Percentiles rank a stretch among this genome's conserved stretches.
These are phyloP conservation scores for Habrosyne pyritoides DNA, from an alignment of 2,888 invertebrate species.

Conservation along the genomic window DNA sequence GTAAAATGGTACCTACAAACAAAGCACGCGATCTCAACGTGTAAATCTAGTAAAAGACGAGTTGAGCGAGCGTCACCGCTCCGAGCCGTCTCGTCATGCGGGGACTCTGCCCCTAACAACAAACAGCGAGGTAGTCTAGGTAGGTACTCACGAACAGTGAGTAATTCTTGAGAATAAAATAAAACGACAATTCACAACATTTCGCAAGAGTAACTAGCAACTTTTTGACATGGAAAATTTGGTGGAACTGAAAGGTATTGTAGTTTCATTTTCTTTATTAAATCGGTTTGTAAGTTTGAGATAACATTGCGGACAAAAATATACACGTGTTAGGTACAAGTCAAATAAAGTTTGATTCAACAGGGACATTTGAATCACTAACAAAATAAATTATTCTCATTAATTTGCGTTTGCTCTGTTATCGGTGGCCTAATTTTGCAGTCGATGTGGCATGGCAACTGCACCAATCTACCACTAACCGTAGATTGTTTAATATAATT, in stretches of 20 bases:
- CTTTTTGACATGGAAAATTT: not conserved
- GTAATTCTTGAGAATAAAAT: slow-evolving; percentile 47
- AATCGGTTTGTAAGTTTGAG: slow-evolving; percentile 12
- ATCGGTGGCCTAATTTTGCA: slow-evolving; percentile 35
- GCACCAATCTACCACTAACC: slow-evolving; percentile 21
- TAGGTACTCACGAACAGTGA: slow-evolving; percentile 35
- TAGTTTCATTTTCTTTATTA: not conserved
- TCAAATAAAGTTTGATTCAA: too few species aligned
- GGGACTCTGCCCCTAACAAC: slow-evolving; percentile 48
- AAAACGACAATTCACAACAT: not conserved
- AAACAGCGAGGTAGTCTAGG: not conserved
- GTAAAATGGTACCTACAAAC: not conserved
- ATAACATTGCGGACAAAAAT: too few species aligned
- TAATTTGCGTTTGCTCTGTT: slow-evolving; percentile 15
- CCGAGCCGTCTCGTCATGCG: slow-evolving; percentile 18
- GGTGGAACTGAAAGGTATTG: not conserved
- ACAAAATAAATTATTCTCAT: too few species aligned
- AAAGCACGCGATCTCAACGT: slow-evolving; percentile 56
- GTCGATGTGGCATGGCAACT: slow-evolving; percentile 33
- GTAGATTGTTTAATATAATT: slow-evolving; percentile 25
- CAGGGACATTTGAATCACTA: too few species aligned
- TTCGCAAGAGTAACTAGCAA: not conserved
- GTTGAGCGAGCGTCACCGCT: not conserved
- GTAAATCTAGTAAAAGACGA: slow-evolving; percentile 36
- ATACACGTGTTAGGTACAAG: too few species aligned